Evolutionary conservation across 92 coral and sea anemone genomes (phyloP).

Genomic region (Scolanthus callimorphus): DNA sequence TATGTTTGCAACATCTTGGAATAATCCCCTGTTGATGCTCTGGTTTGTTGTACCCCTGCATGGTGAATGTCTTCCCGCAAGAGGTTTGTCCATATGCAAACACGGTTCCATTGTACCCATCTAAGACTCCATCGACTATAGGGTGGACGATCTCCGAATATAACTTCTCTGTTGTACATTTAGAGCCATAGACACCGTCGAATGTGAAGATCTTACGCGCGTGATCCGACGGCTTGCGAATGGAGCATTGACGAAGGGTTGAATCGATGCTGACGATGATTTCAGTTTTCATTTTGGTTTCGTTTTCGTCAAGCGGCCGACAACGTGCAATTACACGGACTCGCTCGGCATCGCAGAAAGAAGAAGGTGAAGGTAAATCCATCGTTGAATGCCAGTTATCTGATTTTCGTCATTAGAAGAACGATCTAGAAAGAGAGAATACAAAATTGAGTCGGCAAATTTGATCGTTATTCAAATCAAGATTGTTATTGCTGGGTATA

Average conservation of each 20-base stretch:
- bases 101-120: conserved; percentile 87
- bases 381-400: too few species aligned
- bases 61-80: conserved; percentile 86
- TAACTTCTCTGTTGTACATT: conserved; percentile 64
- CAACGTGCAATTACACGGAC: conserved; percentile 84
- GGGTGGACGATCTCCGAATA: conserved; percentile 81
- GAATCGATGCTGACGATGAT: conserved; percentile 60
- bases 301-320: conserved; percentile 70
- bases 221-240: conserved; percentile 32
- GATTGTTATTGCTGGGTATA: too few species aligned
- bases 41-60: conserved; percentile 65
- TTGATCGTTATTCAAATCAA: too few species aligned
- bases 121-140: conserved; percentile 77
- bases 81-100: conserved; percentile 91
- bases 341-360: too few species aligned
- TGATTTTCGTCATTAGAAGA: too few species aligned
- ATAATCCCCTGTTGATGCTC: conserved; percentile 60
- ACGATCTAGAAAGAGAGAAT: too few species aligned
- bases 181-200: conserved; percentile 75
- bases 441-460: too few species aligned
- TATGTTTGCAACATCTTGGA: conserved; percentile 77
- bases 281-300: conserved; percentile 56
- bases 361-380: too few species aligned
- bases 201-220: conserved; percentile 57
- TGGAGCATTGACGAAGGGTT: conserved; percentile 53